Percentiles rank a stretch among this genome's conserved stretches.
phyloP scores from a whole-genome alignment of 2,113 vertebrate genomes.

The Burhinus oedicnemus region DNA sequence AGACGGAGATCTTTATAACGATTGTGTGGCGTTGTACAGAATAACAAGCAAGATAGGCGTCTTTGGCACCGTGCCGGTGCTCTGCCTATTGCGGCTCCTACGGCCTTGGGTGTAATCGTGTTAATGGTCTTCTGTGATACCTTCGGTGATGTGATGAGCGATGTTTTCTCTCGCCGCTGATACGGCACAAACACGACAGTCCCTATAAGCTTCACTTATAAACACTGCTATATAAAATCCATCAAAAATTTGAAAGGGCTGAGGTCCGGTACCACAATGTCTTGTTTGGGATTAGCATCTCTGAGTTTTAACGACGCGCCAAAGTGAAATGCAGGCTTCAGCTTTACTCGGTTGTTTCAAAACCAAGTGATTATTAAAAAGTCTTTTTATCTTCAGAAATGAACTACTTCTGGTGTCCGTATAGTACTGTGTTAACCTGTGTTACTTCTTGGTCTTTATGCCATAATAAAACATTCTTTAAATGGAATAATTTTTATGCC shows the following conservation, averaged over 20 bases:
- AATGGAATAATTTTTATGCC: background rate
- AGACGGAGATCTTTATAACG: background rate
- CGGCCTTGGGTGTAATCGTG: background rate
- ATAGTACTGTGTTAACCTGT: background rate
- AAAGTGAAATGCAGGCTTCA: background rate
- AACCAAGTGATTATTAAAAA: background rate
- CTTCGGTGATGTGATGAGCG: background rate
- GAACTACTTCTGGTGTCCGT: background rate
- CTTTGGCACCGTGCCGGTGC: background rate
- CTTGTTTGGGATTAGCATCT: background rate
- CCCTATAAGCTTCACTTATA: background rate
- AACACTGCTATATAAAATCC: background rate
- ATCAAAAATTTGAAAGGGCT: background rate
- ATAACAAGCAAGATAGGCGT: accelerated
- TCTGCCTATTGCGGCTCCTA: background rate
- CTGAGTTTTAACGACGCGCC: accelerated
- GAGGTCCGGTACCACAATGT: background rate
- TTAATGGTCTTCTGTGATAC: background rate
- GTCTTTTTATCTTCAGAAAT: background rate
- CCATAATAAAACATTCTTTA: background rate
- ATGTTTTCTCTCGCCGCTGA: background rate
- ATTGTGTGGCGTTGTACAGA: background rate
- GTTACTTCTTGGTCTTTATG: background rate
- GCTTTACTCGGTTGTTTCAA: background rate
- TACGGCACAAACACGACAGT: background rate